Conservation (phyloP, 2,888 invertebrate species). For the Caenorhabditis parvicauda region DNA sequence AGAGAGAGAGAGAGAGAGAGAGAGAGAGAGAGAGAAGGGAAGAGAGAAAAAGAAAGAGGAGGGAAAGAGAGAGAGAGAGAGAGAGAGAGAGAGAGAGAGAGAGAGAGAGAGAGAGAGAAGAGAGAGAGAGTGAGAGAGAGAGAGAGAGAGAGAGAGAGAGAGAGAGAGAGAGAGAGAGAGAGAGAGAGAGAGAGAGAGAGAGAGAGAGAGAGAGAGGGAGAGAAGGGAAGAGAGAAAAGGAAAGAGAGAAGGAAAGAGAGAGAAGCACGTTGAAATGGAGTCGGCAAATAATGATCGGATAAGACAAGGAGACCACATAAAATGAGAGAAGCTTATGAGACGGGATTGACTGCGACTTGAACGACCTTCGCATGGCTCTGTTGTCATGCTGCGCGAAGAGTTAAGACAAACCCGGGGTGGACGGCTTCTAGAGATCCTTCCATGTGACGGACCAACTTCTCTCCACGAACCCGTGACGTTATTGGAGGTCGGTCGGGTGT, state of each 20-base stretch:
- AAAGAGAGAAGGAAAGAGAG: conserved; percentile 5
- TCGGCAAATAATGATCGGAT: conserved; percentile 4
- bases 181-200: conserved; percentile 7
- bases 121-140: conserved; percentile 3
- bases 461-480: conserved; percentile 25
- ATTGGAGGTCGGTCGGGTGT: conserved; percentile 16
- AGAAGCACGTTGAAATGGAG: conserved; percentile 4
- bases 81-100: background rate
- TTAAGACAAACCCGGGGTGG: background rate
- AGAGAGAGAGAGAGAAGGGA: background rate
- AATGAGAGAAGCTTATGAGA: conserved; percentile 3
- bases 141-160: background rate
- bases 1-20: background rate
- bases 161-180: background rate
- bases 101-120: conserved; percentile 3
- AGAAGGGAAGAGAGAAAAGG: conserved; percentile 2
- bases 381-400: conserved; percentile 5
- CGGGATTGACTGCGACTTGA: conserved; percentile 6
- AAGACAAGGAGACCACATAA: background rate
- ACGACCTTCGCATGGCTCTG: conserved; percentile 20
- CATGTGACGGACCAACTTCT: conserved; percentile 30
- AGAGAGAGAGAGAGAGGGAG: background rate
- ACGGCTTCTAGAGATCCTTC: conserved; percentile 13
- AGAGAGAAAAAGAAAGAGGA: background rate
- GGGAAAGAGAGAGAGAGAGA: conserved; percentile 7